Percentiles rank a stretch among this genome's conserved stretches.
These are phyloP conservation scores for Lepisosteus oculatus DNA, from an alignment of 2,113 vertebrate genomes.

Conservation along the genomic window DNA sequence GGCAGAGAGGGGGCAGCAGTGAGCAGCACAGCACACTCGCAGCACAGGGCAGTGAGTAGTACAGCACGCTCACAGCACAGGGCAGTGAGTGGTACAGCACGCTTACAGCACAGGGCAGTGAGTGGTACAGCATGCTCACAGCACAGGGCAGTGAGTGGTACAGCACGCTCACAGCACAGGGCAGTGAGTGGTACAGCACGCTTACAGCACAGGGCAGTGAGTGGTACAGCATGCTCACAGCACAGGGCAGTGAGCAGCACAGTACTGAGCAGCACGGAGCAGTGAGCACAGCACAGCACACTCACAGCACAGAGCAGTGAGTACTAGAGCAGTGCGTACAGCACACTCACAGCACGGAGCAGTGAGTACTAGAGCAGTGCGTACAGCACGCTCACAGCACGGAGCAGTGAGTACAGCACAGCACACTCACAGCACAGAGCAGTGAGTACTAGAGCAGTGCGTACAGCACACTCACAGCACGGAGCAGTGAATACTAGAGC, in stretches of 20 bases:
- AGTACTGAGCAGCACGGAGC: too few relatives aligned
- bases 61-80: too few relatives aligned
- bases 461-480: not conserved
- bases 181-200: not conserved
- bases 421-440: not conserved
- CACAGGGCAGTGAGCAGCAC: not conserved
- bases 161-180: not conserved
- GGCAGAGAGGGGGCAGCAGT: not conserved
- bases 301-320: not conserved
- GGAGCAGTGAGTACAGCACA: not conserved
- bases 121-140: not conserved
- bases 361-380: not conserved
- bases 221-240: not conserved
- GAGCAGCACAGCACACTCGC: not conserved
- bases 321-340: not conserved
- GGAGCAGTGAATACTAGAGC: not conserved
- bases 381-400: not conserved
- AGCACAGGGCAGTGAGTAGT: not conserved
- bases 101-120: not conserved
- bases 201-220: conserved; percentile 61
- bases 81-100: not conserved
- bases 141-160: not conserved
- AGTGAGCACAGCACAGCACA: not conserved
- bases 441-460: not conserved
- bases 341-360: not conserved